Conservation (phyloP, 2,888 invertebrate species). For the Onthophagus sagittarius region DNA sequence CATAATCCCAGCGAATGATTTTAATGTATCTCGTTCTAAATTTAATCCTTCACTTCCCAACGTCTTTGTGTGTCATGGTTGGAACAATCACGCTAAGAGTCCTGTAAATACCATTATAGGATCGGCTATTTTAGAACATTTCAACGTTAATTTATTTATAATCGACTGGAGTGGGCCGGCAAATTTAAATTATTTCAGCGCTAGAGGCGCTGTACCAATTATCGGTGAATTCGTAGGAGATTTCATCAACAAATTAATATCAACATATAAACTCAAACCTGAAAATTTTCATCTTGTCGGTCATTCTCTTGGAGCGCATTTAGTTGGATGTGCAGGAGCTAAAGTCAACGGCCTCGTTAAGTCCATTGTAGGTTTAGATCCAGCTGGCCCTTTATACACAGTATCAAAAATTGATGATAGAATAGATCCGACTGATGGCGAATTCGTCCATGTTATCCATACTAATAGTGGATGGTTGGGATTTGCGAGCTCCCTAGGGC, state of each 20-base stretch:
- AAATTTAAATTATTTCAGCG: slow-evolving; percentile 28
- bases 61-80: slow-evolving; percentile 42
- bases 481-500: slow-evolving; percentile 36
- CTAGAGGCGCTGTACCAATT: slow-evolving; percentile 29
- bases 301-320: slow-evolving; percentile 41
- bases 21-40: background rate
- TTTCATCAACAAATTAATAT: slow-evolving; percentile 33
- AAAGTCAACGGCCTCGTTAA: slow-evolving; percentile 30
- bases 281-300: slow-evolving; percentile 33
- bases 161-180: slow-evolving; percentile 39
- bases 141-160: slow-evolving; percentile 41
- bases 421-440: slow-evolving; percentile 39
- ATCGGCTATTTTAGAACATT: slow-evolving; percentile 29
- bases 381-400: slow-evolving; percentile 39
- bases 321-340: slow-evolving; percentile 37
- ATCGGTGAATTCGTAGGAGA: slow-evolving; percentile 34
- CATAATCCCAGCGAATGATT: slow-evolving; percentile 17
- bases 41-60: slow-evolving; percentile 26
- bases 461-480: slow-evolving; percentile 34
- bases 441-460: slow-evolving; percentile 43
- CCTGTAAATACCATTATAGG: slow-evolving; percentile 31
- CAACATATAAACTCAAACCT: slow-evolving; percentile 28
- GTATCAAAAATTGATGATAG: slow-evolving; percentile 33
- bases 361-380: slow-evolving; percentile 42
- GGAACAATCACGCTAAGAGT: slow-evolving; percentile 35